Evolutionary conservation across 2,113 vertebrate genomes (phyloP).

Genomic region (Osmerus eperlanus): DNA sequence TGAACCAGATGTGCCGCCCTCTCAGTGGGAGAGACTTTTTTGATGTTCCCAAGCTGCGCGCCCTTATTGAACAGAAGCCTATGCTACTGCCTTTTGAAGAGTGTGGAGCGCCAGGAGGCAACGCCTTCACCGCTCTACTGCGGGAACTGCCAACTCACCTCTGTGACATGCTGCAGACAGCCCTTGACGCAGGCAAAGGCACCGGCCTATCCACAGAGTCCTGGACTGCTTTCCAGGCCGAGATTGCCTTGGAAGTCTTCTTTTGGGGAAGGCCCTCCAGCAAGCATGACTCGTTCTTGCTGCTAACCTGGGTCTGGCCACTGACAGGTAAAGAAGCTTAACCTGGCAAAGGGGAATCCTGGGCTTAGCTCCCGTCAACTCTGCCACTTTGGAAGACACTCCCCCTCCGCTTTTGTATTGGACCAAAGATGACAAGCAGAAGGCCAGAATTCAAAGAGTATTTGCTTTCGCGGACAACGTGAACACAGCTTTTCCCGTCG

Average conservation of each 20-base stretch:
- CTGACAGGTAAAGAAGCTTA: conserved; percentile 1
- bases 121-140: neutral
- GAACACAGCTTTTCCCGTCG: too few species aligned
- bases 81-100: conserved; percentile 4
- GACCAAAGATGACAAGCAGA: too few species aligned
- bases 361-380: too few species aligned
- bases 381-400: too few species aligned
- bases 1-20: neutral
- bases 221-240: conserved; percentile 10
- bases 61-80: neutral
- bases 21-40: neutral
- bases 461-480: too few species aligned
- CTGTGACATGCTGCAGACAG: neutral
- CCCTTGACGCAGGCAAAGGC: neutral
- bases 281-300: conserved; percentile 1
- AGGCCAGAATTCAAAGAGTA: too few species aligned
- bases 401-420: too few species aligned
- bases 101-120: neutral
- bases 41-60: neutral
- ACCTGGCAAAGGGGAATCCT: neutral
- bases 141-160: neutral
- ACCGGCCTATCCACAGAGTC: neutral
- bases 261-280: conserved; percentile 9
- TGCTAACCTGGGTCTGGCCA: neutral
- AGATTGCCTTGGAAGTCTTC: conserved; percentile 10